Conservation (phyloP, 2,113 vertebrate species). For the Calidris pygmaea region DNA sequence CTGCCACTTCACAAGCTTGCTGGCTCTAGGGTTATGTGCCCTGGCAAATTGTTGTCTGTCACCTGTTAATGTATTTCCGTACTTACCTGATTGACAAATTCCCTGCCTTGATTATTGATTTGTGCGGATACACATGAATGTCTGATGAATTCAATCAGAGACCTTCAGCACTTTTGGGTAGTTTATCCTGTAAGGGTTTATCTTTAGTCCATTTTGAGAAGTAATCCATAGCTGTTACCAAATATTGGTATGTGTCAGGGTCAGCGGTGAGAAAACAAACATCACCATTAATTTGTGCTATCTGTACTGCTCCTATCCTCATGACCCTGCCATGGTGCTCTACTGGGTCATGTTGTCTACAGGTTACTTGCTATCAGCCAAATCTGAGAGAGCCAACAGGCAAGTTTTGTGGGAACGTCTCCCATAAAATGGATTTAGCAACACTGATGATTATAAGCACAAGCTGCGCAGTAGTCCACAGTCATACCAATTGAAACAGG, state of each 20-base stretch:
- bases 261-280: slow-evolving; percentile 48
- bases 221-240: slow-evolving; percentile 34
- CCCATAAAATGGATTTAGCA: not conserved
- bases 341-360: not conserved
- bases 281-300: slow-evolving; percentile 41
- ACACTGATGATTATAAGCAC: not conserved
- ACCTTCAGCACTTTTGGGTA: slow-evolving; percentile 45
- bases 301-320: not conserved
- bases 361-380: not conserved
- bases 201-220: slow-evolving; percentile 32
- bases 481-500: not conserved
- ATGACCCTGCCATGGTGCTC: not conserved
- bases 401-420: not conserved
- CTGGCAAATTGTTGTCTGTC: slow-evolving; percentile 67
- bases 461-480: not conserved
- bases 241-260: slow-evolving; percentile 26
- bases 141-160: slow-evolving; percentile 61
- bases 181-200: slow-evolving; percentile 49
- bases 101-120: slow-evolving; percentile 58
- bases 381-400: not conserved
- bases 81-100: slow-evolving; percentile 63
- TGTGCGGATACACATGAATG: slow-evolving; percentile 17
- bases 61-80: slow-evolving; percentile 70
- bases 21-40: slow-evolving; percentile 47
- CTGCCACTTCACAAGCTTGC: slow-evolving; percentile 60